Evolutionary conservation across 2,113 vertebrate species (phyloP), one percentile per base, ranked within the genome.

Genomic region (Carlito syrichta): DNA sequence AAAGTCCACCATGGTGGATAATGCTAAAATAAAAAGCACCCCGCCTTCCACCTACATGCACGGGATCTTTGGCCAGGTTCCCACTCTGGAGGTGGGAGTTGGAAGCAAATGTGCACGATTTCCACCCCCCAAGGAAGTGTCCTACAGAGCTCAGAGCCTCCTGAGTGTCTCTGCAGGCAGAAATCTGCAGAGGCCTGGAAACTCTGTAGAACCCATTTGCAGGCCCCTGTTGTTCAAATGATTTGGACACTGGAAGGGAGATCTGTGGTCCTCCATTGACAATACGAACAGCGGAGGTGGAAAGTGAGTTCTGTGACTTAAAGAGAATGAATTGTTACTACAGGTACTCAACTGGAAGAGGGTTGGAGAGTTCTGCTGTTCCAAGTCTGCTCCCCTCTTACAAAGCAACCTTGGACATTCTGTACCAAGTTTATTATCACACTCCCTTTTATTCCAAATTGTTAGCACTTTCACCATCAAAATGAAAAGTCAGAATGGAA

Each of bases 331-430:
- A 52, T 4, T 11, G 23, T 22, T 56, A 45, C 69, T 20, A 1
- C 25, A 35, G 20, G 90, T 19, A 11, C 74, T 43, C 27, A 35
- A 14, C 45, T n/a, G 12, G 23, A 9, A 45, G 50, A 8, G 0
- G 1, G 9, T 30, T 0, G 2, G 54, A 48, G 48, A n/a, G 40
- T 11, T 2, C 30, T 1, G 1, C 0, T 14, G 76, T 4, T 69
- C 40, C 32, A 9, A 48, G 0, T 17, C 54, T 11, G 10, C 43
- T 10, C 79, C 40, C 22, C 4, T n/a, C 30, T 22, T 19, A 22
- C 12, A 0, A 30, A 22, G n/a, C 68, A 54, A 4, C 43, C 35
- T 4, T 25, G 19, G 62, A 12, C 10, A 35, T 23, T 25, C 12
- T 54, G 11, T 1, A 22, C 20, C 0, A 23, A 5, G 56, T 54